phyloP scores from a whole-genome alignment of 1,140 invertebrate genomes.

The Diorhabda elongata region DNA sequence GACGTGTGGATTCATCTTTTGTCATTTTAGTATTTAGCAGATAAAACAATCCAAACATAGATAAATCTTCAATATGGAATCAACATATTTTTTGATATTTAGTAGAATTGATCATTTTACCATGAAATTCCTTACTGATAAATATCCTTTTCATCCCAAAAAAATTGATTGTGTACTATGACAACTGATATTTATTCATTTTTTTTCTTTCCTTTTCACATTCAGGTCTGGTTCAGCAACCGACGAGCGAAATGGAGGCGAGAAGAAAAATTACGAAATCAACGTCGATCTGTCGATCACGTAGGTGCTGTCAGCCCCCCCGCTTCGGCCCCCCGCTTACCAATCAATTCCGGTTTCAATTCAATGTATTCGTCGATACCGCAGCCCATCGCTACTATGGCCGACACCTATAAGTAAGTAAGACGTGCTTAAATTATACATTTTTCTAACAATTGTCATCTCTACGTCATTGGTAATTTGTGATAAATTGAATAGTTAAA shows the following conservation, averaged over 20 bases:
- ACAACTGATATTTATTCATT: not conserved
- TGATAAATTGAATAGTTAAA: too few species aligned
- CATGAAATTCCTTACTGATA: too few species aligned
- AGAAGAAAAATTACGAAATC: constrained; percentile 93
- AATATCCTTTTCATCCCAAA: too few species aligned
- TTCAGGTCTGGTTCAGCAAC: constrained; percentile 97
- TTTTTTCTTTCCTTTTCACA: constrained; percentile 4
- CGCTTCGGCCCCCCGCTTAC: constrained; percentile 56
- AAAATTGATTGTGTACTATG: constrained; percentile 1
- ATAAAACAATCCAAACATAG: too few species aligned
- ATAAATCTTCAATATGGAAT: too few species aligned
- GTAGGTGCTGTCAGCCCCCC: constrained; percentile 53
- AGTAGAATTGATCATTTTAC: too few species aligned
- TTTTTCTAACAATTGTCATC: not conserved
- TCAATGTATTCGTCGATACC: constrained; percentile 82
- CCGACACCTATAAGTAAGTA: constrained; percentile 74
- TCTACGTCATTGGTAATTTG: too few species aligned
- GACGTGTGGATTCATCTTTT: too few species aligned
- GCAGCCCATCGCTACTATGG: constrained; percentile 76
- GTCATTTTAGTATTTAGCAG: too few species aligned
- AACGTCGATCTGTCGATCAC: constrained; percentile 60
- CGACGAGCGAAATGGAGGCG: constrained; percentile 96
- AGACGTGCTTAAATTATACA: constrained; percentile 3
- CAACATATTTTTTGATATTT: too few species aligned
- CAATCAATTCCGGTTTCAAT: constrained; percentile 75